Evolutionary conservation across 2,113 vertebrate genomes (phyloP), one percentile per base, ranked within the genome.

Genomic region (Megaleporinus macrocephalus): DNA sequence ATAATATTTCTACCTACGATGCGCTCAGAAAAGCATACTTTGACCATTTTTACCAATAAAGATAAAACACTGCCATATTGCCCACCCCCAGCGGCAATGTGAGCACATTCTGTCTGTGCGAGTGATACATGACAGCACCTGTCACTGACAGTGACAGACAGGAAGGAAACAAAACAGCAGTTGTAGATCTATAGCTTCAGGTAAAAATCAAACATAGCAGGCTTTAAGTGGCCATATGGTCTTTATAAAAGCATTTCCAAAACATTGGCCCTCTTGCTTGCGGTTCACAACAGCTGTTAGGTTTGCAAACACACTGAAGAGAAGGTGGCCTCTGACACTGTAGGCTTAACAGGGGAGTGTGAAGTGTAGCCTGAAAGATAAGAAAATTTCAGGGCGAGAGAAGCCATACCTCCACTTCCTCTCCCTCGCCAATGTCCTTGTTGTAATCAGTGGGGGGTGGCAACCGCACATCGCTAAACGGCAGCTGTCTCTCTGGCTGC

Each of bases 401-500:
- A 47, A 26, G 70, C 1, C 93, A 91, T 93, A 98, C 96, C 96
- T 98, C 96, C 68, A 97, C 96, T 73, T 97, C 96, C 82, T 98
- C 96, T 68, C 96, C 96, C 91, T 98, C 96, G 0, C 92, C 92
- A 33, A 98, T 98, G 36, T 97, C 96, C 86, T 96, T 96, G 89
- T 93, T 85, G 90, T 95, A 97, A 78, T 97, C 96, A 0, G 93
- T 62, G 3, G 96, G 96, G 78, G 96, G 96, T 7, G 96, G 96
- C 84, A 98, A 93, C 89, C 96, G 93, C 44, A 97, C 96, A 26
- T 98, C 96, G 11, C 94, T 94, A 91, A 98, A 97, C 61, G 96
- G 96, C 89, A 97, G 93, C 80, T 96, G 96, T 90, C 96, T 93
- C 80, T 98, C 96, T 83, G 96, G 96, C 90, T 97, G 96, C 96